Evolutionary conservation across 2,113 vertebrate species (phyloP).

Genomic region (Lamprotornis superbus): DNA sequence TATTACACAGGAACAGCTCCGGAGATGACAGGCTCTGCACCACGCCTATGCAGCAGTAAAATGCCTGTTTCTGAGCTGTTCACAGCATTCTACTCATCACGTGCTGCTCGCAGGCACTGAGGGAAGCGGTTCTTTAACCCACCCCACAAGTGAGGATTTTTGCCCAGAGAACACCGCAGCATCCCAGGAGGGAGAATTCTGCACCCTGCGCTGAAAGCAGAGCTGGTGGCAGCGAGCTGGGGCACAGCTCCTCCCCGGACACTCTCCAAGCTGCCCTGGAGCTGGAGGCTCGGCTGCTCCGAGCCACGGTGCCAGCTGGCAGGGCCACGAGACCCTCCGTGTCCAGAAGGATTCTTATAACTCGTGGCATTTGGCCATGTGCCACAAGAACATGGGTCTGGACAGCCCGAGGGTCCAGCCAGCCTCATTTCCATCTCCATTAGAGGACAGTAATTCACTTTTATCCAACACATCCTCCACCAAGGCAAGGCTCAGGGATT

Average conservation of each 20-base stretch:
- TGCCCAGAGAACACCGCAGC: not conserved
- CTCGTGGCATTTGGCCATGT: not conserved
- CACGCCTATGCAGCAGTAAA: conserved; percentile 52
- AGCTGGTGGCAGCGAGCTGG: not conserved
- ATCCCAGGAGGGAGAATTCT: not conserved
- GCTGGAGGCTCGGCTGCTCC: not conserved
- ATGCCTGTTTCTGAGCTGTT: conserved; percentile 27
- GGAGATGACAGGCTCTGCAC: conserved; percentile 53
- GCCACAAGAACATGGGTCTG: not conserved
- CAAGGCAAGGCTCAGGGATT: not conserved
- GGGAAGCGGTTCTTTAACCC: not conserved
- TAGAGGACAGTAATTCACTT: not conserved
- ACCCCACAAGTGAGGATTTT: not conserved
- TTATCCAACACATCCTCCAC: not conserved
- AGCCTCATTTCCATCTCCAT: not conserved
- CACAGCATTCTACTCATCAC: conserved; percentile 13
- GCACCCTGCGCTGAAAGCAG: not conserved
- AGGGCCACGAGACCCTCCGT: not conserved
- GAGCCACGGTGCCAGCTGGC: not conserved
- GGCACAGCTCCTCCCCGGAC: not conserved
- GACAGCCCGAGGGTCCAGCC: not conserved
- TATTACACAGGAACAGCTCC: conserved; percentile 17
- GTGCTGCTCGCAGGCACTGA: conserved; percentile 9
- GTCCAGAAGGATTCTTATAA: not conserved
- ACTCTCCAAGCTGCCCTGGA: not conserved